phyloP scores from a whole-genome alignment of 2,113 vertebrate species.

The Micromys minutus region DNA sequence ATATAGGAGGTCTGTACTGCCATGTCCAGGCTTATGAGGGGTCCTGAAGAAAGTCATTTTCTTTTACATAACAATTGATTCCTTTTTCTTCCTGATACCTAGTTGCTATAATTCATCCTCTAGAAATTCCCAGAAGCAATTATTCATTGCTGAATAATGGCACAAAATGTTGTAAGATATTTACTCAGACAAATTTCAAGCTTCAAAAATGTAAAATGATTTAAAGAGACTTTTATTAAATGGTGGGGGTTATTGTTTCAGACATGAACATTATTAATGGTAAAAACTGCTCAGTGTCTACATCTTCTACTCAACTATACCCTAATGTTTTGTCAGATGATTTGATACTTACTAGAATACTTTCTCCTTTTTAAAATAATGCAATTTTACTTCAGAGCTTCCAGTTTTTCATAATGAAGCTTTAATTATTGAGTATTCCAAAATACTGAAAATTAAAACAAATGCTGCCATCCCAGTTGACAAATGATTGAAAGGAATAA shows the following conservation, averaged over 20 bases:
- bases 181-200: constrained; percentile 39
- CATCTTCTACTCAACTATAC: constrained; percentile 1
- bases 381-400: not conserved
- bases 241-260: constrained; percentile 22
- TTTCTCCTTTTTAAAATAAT: not conserved
- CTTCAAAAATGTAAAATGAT: constrained; percentile 15
- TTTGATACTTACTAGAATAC: not conserved
- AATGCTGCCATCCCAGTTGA: not conserved
- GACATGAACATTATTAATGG: not conserved
- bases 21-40: not conserved
- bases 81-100: not conserved
- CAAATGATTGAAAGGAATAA: not conserved
- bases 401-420: constrained; percentile 12
- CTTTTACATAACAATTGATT: not conserved
- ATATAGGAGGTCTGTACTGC: rapidly evolving
- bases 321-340: constrained; percentile 20
- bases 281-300: not conserved
- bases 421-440: not conserved
- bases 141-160: not conserved
- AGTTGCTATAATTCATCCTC: not conserved
- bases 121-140: not conserved
- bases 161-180: not conserved
- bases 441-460: not conserved
- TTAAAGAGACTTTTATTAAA: not conserved
- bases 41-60: not conserved